phyloP scores from a whole-genome alignment of 2,113 vertebrate genomes.

The Sorex araneus region DNA sequence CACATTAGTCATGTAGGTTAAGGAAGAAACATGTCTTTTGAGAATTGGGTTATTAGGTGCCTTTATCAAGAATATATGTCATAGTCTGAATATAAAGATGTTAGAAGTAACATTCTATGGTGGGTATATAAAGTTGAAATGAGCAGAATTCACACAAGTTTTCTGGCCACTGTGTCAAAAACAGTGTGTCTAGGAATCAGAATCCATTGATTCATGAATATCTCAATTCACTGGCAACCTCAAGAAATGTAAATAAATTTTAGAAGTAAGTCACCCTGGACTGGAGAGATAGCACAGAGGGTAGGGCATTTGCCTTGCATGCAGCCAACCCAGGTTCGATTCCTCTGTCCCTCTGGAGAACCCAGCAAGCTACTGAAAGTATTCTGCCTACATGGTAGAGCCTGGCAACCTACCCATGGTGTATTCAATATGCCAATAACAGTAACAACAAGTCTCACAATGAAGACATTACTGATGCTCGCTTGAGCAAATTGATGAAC shows the following conservation, averaged over 20 bases:
- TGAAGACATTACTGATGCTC: too few species aligned
- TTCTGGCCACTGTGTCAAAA: not conserved
- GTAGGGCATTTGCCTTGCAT: too few species aligned
- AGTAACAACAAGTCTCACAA: too few species aligned
- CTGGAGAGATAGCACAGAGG: too few species aligned
- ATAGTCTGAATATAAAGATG: not conserved
- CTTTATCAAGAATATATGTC: not conserved
- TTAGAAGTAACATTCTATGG: not conserved
- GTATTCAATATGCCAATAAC: too few species aligned
- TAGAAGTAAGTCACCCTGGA: not conserved
- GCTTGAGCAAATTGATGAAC: too few species aligned
- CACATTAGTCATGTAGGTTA: not conserved
- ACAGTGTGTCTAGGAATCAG: not conserved
- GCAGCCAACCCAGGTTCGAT: too few species aligned
- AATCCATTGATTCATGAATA: not conserved
- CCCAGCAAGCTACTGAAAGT: too few species aligned
- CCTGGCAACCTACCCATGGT: too few species aligned
- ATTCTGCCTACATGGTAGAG: too few species aligned
- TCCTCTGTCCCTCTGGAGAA: too few species aligned
- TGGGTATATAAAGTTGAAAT: not conserved
- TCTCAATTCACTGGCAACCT: not conserved
- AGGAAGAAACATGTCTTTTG: not conserved
- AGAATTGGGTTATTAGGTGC: conserved; percentile 8
- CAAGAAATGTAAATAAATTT: not conserved
- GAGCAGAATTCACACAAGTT: not conserved